Conservation (phyloP, 2,113 vertebrate species). For the Notarius lentiginosus region DNA sequence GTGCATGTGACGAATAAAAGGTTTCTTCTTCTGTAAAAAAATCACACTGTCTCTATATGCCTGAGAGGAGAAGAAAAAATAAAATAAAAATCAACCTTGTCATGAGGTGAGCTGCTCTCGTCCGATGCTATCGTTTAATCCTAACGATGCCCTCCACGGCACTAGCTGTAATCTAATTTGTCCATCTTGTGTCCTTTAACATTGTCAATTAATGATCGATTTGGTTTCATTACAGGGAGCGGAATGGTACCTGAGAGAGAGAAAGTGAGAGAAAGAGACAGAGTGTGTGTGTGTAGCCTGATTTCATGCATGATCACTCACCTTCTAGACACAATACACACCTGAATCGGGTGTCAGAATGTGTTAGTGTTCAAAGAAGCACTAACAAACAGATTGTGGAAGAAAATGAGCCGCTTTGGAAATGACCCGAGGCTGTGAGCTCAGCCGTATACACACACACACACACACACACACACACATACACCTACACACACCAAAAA, state of each 20-base stretch:
- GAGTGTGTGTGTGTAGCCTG: not conserved
- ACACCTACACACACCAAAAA: constrained; percentile 3
- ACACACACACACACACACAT: not conserved
- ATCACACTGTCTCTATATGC: too few relatives aligned
- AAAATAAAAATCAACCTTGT: constrained; percentile 25
- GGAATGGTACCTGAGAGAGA: not conserved
- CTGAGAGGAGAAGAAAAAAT: not conserved
- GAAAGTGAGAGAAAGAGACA: not conserved
- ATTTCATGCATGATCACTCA: not conserved
- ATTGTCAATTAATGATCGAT: constrained; percentile 32
- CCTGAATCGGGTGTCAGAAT: not conserved
- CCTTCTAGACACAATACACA: not conserved
- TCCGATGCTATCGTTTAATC: constrained; percentile 39
- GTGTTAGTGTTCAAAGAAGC: not conserved
- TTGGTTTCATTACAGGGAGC: not conserved
- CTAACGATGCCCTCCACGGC: constrained; percentile 13
- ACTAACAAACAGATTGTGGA: not conserved
- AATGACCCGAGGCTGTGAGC: not conserved
- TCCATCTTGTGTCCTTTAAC: constrained; percentile 33
- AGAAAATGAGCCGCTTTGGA: not conserved
- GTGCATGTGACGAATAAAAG: too few relatives aligned
- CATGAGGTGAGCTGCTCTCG: constrained; percentile 24
- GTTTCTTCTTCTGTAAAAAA: too few relatives aligned
- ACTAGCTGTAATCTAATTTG: constrained; percentile 43
- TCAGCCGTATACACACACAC: not conserved